Conservation (phyloP, 2,113 vertebrate species). For the Bettongia penicillata region DNA sequence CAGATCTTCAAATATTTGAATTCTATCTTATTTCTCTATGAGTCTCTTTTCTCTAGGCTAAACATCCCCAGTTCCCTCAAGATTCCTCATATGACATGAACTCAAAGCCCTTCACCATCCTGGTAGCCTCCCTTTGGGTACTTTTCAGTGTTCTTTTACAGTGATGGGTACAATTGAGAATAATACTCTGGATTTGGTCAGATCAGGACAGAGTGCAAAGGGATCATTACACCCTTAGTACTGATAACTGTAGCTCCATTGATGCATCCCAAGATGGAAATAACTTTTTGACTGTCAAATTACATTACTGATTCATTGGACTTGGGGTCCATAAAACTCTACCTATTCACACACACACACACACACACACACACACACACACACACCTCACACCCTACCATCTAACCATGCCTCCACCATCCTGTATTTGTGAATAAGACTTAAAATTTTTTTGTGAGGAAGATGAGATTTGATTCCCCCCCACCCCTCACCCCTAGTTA, state of each 20-base stretch:
- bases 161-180: background rate
- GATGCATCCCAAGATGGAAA: background rate
- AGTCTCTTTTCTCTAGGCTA: background rate
- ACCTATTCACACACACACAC: background rate
- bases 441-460: background rate
- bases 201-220: background rate
- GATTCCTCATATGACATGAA: background rate
- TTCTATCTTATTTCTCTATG: background rate
- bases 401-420: background rate
- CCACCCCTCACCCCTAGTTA: background rate
- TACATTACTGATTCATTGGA: background rate
- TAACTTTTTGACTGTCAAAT: background rate
- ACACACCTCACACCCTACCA: background rate
- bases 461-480: background rate
- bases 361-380: background rate
- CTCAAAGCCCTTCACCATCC: background rate
- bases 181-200: background rate
- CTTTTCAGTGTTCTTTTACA: background rate
- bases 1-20: background rate
- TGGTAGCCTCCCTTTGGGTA: background rate
- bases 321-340: background rate
- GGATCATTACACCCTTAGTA: background rate
- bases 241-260: background rate
- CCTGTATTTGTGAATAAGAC: background rate
- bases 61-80: background rate